A percentile compares a stretch with the other conserved stretches of the same genome.
Evolutionary conservation across 2,888 invertebrate species (phyloP).

Genomic region (Andricus quercusramuli): DNA sequence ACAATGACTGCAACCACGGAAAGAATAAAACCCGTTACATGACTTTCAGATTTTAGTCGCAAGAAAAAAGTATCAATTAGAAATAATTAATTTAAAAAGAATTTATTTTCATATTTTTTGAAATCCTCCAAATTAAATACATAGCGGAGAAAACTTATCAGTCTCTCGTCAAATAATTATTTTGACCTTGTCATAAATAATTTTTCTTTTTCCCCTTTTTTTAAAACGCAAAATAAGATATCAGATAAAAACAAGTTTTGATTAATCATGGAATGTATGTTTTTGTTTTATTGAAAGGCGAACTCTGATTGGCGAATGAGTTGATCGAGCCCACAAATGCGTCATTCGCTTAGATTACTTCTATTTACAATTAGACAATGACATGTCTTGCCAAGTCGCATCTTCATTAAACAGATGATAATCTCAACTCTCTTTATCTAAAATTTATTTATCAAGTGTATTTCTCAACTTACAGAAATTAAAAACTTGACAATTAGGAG

Average conservation of each 20-base stretch:
- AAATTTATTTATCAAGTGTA: too few relatives aligned
- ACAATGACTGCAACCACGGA: conserved; percentile 14
- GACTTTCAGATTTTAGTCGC: not conserved
- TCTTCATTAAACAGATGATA: not conserved
- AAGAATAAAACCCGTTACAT: conserved; percentile 31
- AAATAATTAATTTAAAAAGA: not conserved
- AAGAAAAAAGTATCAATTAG: not conserved
- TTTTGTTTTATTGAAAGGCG: not conserved
- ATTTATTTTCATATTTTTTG: not conserved
- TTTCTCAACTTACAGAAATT: too few relatives aligned
- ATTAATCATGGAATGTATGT: not conserved
- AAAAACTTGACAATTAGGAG: too few relatives aligned
- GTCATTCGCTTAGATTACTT: conserved; percentile 14
- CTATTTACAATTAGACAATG: not conserved
- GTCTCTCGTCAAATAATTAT: too few relatives aligned
- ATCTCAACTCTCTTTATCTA: too few relatives aligned
- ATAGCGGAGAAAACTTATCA: too few relatives aligned
- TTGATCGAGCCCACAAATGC: not conserved
- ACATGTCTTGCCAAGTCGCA: not conserved
- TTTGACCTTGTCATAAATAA: too few relatives aligned
- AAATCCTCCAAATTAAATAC: too few relatives aligned
- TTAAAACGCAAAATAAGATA: too few relatives aligned
- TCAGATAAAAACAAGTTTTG: too few relatives aligned
- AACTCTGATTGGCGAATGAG: conserved; percentile 9
- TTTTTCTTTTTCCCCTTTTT: too few relatives aligned